Conservation (phyloP, 2,113 vertebrate genomes). For the Chionis minor region DNA sequence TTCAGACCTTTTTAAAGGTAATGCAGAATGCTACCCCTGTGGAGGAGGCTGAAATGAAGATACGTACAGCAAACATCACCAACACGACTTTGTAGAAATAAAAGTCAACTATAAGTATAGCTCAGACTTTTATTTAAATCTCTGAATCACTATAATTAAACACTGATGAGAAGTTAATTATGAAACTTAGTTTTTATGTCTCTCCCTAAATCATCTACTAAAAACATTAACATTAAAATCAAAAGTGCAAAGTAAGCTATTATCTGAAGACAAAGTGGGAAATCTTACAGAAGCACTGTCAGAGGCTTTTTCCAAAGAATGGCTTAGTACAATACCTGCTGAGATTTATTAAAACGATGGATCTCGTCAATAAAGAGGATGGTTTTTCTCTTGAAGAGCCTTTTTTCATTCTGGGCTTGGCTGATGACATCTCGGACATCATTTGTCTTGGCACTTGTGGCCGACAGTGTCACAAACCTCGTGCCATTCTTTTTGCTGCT, state of each 20-base stretch:
- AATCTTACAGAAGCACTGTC: background rate
- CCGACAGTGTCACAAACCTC: constrained; percentile 90
- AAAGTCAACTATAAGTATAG: background rate
- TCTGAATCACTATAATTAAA: background rate
- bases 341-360: constrained; percentile 96
- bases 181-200: background rate
- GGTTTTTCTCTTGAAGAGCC: constrained; percentile 93
- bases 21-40: background rate
- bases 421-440: constrained; percentile 95
- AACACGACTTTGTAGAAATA: background rate
- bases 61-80: background rate
- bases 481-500: constrained; percentile 84
- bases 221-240: background rate
- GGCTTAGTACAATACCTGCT: constrained; percentile 80
- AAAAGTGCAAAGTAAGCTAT: background rate
- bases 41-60: background rate
- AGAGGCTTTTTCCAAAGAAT: background rate
- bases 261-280: background rate
- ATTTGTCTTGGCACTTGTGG: constrained; percentile 87
- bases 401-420: constrained; percentile 93
- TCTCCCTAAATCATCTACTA: background rate
- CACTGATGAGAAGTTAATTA: background rate
- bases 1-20: background rate
- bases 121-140: background rate
- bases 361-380: constrained; percentile 98